phyloP scores from a whole-genome alignment of 2,797 vertebrate genomes.

The Danio jaintianensis region DNA sequence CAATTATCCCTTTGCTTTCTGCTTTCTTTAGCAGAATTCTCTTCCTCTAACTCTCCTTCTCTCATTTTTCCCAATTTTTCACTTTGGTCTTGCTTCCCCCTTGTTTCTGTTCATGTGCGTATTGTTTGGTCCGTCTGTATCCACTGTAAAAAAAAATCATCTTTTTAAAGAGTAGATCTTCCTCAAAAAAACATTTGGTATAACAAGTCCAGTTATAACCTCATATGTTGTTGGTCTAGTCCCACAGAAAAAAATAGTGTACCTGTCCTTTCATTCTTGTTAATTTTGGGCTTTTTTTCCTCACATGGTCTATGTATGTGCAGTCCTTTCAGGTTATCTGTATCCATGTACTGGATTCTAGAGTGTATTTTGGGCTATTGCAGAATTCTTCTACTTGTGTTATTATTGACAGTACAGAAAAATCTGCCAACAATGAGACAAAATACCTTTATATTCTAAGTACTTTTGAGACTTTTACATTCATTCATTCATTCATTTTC shows the following conservation, averaged over 20 bases:
- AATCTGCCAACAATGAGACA: neutral
- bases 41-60: slow-evolving; percentile 47
- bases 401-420: no score
- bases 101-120: neutral
- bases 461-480: neutral
- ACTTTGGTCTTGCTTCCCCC: slow-evolving; percentile 52
- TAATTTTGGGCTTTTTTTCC: neutral
- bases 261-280: slow-evolving; percentile 2
- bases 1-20: slow-evolving; percentile 80
- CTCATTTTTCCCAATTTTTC: slow-evolving; percentile 55
- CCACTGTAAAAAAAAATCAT: neutral
- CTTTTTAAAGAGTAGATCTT: slow-evolving; percentile 51
- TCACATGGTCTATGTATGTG: neutral
- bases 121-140: neutral
- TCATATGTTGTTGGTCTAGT: slow-evolving; percentile 66
- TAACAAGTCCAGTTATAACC: neutral
- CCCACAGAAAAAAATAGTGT: slow-evolving; percentile 63
- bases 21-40: slow-evolving; percentile 64
- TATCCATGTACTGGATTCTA: neutral
- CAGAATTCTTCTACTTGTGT: neutral
- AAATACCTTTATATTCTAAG: neutral
- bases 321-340: slow-evolving; percentile 26
- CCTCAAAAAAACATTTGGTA: neutral
- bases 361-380: neutral
- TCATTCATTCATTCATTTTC: no score